phyloP scores from a whole-genome alignment of 2,888 invertebrate genomes.

The Leptura quadrifasciata region DNA sequence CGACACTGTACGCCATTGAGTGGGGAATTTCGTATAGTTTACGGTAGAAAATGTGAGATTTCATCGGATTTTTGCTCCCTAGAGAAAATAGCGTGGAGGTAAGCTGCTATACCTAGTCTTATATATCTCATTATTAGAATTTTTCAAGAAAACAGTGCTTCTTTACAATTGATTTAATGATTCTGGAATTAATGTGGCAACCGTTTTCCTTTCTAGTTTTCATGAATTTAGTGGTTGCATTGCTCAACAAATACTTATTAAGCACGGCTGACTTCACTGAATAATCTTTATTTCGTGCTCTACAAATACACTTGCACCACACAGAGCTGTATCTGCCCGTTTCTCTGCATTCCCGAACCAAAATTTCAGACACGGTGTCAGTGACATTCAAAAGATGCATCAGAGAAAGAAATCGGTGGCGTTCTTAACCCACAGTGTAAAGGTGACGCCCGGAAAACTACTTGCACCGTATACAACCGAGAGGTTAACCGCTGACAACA shows the following conservation, averaged over 20 bases:
- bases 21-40: no score
- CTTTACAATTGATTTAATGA: background rate
- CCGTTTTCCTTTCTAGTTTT: conserved; percentile 18
- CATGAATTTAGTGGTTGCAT: conserved; percentile 16
- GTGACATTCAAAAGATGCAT: background rate
- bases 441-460: no score
- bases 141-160: background rate
- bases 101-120: no score
- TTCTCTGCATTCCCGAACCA: background rate
- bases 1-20: no score
- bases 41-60: no score
- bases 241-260: conserved; percentile 16
- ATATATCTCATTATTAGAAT: background rate
- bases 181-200: background rate
- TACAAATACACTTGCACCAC: conserved; percentile 14
- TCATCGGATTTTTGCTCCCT: no score
- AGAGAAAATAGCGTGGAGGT: no score
- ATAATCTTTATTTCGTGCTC: conserved; percentile 19
- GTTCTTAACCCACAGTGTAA: no score
- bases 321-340: background rate
- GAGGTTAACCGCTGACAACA: no score
- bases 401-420: no score
- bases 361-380: background rate
- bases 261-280: background rate
- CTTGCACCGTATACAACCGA: no score